phyloP scores from a whole-genome alignment of 2,888 invertebrate species.

The Oasisia sp. region DNA sequence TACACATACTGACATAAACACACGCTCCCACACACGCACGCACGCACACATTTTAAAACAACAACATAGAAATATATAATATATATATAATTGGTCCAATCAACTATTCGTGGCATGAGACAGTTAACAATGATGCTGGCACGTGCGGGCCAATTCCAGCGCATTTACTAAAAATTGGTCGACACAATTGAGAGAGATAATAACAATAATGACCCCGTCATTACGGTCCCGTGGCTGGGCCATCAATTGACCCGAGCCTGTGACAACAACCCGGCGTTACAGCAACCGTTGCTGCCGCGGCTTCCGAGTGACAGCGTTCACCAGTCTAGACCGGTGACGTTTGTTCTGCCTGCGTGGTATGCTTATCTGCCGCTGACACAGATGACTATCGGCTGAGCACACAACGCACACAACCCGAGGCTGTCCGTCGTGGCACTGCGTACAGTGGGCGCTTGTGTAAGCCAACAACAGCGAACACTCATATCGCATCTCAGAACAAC shows the following conservation, averaged over 20 bases:
- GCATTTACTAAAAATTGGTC: not conserved
- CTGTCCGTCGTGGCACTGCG: not conserved
- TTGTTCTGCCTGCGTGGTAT: not conserved
- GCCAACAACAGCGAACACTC: not conserved
- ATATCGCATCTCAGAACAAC: not conserved
- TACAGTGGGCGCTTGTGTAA: not conserved
- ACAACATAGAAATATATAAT: not conserved
- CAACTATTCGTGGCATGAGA: not conserved
- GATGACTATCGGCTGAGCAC: not conserved
- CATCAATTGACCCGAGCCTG: not conserved
- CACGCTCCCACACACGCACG: not conserved
- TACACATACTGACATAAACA: not conserved
- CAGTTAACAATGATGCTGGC: not conserved
- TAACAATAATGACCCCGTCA: not conserved
- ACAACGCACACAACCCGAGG: not conserved
- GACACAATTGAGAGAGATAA: not conserved
- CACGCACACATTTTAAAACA: not conserved
- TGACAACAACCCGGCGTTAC: not conserved
- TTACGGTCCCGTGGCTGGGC: not conserved
- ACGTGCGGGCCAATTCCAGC: not conserved
- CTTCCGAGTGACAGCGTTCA: not conserved
- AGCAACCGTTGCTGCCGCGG: not conserved
- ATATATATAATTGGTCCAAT: not conserved
- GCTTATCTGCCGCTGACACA: not conserved
- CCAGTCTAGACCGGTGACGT: constrained; percentile 3